phyloP scores from a whole-genome alignment of 2,888 invertebrate species.

The Schrankia costaestrigalis region DNA sequence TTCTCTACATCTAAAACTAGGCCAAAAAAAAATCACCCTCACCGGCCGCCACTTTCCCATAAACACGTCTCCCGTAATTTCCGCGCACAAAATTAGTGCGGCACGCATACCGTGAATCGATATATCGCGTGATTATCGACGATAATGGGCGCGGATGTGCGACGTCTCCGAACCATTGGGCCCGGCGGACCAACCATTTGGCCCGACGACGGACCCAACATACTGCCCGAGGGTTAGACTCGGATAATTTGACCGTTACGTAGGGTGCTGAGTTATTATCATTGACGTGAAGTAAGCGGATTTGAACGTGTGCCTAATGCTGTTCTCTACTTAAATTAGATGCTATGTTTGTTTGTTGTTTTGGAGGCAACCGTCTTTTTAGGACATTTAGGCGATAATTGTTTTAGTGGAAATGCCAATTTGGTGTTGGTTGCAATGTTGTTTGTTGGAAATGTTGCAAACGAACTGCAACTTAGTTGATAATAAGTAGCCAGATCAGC shows the following conservation, averaged over 20 bases:
- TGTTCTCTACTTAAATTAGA: conserved; percentile 4
- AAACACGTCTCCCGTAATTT: conserved; percentile 20
- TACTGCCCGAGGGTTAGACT: conserved; percentile 13
- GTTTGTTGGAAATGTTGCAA: too few species aligned
- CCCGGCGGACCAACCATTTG: conserved; percentile 24
- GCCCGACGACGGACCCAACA: too few species aligned
- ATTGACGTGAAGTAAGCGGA: conserved; percentile 18
- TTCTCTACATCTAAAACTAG: too few species aligned
- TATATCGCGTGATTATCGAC: conserved; percentile 73
- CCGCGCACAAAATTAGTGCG: conserved; percentile 52
- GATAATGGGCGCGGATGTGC: conserved; percentile 52
- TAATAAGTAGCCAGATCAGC: too few species aligned
- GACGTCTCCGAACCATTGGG: conserved; percentile 35
- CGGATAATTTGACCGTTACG: conserved; percentile 44
- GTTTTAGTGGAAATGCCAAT: too few species aligned
- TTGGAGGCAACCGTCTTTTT: too few species aligned
- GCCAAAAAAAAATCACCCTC: too few species aligned
- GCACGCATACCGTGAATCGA: conserved; percentile 64
- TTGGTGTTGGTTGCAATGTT: too few species aligned
- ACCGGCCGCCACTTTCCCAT: too few species aligned
- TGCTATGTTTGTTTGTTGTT: conserved; percentile 1
- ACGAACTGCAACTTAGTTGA: too few species aligned
- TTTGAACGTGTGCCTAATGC: conserved; percentile 9
- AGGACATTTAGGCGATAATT: too few species aligned
- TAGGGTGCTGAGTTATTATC: conserved; percentile 31